phyloP scores from a whole-genome alignment of 2,113 vertebrate genomes.

The Uria lomvia region DNA sequence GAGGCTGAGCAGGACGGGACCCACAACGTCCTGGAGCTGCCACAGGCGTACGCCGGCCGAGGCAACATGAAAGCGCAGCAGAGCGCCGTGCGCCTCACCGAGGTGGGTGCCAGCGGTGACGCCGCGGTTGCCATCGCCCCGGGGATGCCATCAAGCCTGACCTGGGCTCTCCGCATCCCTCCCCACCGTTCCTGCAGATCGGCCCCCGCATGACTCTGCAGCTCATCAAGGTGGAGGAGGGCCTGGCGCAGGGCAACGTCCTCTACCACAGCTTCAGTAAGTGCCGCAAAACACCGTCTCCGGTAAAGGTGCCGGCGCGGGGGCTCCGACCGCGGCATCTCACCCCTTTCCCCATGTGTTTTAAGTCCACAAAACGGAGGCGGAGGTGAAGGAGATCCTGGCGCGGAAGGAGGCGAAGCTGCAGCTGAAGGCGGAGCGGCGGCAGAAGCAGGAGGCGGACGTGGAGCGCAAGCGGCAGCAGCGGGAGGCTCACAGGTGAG shows the following conservation, averaged over 20 bases:
- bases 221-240: conserved; percentile 89
- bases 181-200: conserved; percentile 64
- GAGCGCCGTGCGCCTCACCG: conserved; percentile 87
- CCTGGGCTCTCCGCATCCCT: rapidly evolving
- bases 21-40: conserved; percentile 88
- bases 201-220: conserved; percentile 88
- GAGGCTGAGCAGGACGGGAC: conserved; percentile 89
- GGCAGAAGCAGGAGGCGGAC: conserved; percentile 79
- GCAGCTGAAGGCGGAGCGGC: conserved; percentile 72
- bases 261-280: conserved; percentile 84
- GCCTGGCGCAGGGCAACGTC: conserved; percentile 83
- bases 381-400: conserved; percentile 81
- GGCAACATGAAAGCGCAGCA: conserved; percentile 90
- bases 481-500: conserved; percentile 77
- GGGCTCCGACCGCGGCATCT: rapidly evolving
- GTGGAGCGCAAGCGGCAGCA: conserved; percentile 75
- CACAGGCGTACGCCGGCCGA: conserved; percentile 82
- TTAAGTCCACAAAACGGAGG: conserved; percentile 84
- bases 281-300: not conserved
- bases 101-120: conserved; percentile 58
- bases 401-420: conserved; percentile 78
- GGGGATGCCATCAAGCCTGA: rapidly evolving
- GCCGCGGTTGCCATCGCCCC: rapidly evolving
- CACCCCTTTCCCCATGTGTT: rapidly evolving
- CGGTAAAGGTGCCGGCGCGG: rapidly evolving